phyloP scores from a whole-genome alignment of 2,888 invertebrate species.

The Zhengitettix transpicula region DNA sequence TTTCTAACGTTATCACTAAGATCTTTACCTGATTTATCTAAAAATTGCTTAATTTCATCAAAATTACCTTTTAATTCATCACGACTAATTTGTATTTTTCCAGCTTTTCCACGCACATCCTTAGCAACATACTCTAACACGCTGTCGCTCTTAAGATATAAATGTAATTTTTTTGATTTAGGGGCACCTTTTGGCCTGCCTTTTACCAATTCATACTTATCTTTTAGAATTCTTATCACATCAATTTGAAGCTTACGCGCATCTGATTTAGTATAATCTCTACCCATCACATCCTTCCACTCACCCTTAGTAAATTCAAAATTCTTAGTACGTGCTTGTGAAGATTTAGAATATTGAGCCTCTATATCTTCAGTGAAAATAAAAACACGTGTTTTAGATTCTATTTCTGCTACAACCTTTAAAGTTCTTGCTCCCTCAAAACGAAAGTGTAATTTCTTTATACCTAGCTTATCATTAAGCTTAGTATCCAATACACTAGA shows the following conservation, averaged over 20 bases:
- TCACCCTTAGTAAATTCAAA: not conserved
- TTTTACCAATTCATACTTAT: not conserved
- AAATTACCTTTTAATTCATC: not conserved
- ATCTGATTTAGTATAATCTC: not conserved
- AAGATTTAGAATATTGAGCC: no score
- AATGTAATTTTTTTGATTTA: not conserved
- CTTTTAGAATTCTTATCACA: not conserved
- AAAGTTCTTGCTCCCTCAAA: not conserved
- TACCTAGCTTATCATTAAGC: no score
- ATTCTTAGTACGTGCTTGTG: not conserved
- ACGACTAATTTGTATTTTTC: not conserved
- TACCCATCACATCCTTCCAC: not conserved
- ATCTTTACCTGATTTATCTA: no score
- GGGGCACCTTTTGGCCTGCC: not conserved
- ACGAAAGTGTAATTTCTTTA: not conserved
- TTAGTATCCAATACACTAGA: not conserved
- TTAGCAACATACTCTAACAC: not conserved
- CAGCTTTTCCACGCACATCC: not conserved
- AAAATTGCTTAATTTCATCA: no score
- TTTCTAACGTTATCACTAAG: no score
- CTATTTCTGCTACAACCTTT: not conserved
- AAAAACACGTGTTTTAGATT: not conserved
- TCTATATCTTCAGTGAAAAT: not conserved
- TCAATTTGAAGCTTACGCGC: not conserved
- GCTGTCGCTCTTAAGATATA: not conserved